A percentile compares a stretch with the other conserved stretches of the same genome.
Conservation (phyloP, 2,888 invertebrate genomes). For the Drosophila antonietae region DNA sequence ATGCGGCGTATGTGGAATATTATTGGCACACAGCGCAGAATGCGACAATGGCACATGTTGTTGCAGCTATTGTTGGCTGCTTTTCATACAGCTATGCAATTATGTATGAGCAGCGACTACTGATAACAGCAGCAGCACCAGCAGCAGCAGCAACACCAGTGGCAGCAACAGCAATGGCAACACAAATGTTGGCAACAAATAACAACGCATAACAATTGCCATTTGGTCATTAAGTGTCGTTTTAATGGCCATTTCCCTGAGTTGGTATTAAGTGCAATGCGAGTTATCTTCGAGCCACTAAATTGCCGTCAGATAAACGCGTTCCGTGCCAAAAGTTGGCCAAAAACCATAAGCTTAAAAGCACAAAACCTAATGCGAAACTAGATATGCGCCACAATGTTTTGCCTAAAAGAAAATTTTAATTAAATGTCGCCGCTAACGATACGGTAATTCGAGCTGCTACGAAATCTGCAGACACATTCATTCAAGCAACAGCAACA, state of each 20-base stretch:
- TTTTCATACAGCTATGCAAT: conserved; percentile 47
- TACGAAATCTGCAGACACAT: conserved; percentile 35
- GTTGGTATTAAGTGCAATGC: conserved; percentile 71
- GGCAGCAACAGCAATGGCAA: conserved; percentile 7
- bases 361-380: conserved; percentile 24
- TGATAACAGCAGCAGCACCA: conserved; percentile 47
- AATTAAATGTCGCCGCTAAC: conserved; percentile 80
- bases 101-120: conserved; percentile 44
- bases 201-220: conserved; percentile 43
- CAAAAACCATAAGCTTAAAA: conserved; percentile 31
- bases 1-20: conserved; percentile 76
- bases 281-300: conserved; percentile 78
- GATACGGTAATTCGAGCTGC: conserved; percentile 75
- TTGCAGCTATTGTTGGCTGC: conserved; percentile 36
- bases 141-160: conserved; percentile 10
- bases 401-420: conserved; percentile 69
- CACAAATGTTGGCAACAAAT: conserved; percentile 43
- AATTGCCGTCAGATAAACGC: conserved; percentile 71
- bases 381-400: conserved; percentile 33
- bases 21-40: conserved; percentile 65
- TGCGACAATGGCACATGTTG: conserved; percentile 41
- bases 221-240: conserved; percentile 71
- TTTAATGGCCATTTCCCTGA: conserved; percentile 71
- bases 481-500: conserved; percentile 32
- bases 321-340: conserved; percentile 38